Evolutionary conservation across 2,888 invertebrate species (phyloP).

Genomic region (Aelia acuminata): DNA sequence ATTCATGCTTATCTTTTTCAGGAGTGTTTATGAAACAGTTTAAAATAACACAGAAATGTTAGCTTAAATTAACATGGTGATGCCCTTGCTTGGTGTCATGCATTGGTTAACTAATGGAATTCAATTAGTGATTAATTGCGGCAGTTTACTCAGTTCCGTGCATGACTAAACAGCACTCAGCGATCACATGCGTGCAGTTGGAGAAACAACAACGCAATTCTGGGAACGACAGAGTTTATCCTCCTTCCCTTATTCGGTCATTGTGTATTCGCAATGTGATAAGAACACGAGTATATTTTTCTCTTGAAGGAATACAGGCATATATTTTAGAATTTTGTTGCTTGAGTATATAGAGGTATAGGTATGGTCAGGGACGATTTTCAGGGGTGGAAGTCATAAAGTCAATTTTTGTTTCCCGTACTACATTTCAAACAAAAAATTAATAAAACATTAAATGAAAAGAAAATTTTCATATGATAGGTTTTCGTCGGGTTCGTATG

Average conservation of each 20-base stretch:
- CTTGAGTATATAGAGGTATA: too few species aligned
- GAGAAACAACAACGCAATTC: background rate
- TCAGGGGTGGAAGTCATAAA: too few species aligned
- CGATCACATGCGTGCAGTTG: background rate
- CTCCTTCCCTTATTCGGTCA: background rate
- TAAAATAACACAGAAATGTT: background rate
- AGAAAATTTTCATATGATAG: too few species aligned
- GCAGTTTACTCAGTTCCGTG: background rate
- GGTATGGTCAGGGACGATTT: too few species aligned
- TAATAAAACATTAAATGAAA: too few species aligned
- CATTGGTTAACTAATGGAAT: slow-evolving; percentile 11
- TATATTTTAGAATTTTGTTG: too few species aligned
- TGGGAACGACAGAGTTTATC: background rate
- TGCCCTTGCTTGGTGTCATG: background rate
- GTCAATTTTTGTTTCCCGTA: too few species aligned
- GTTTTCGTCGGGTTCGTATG: too few species aligned
- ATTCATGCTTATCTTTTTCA: too few species aligned
- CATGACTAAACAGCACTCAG: background rate
- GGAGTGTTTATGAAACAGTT: background rate
- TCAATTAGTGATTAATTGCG: slow-evolving; percentile 9
- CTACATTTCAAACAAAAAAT: too few species aligned
- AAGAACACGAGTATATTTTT: background rate
- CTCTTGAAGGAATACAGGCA: too few species aligned
- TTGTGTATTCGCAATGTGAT: background rate
- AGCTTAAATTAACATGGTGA: background rate